Evolutionary conservation across 2,797 vertebrate species (phyloP), one percentile per base, ranked within the genome.

Genomic region (Triplophysa yarkandensis): DNA sequence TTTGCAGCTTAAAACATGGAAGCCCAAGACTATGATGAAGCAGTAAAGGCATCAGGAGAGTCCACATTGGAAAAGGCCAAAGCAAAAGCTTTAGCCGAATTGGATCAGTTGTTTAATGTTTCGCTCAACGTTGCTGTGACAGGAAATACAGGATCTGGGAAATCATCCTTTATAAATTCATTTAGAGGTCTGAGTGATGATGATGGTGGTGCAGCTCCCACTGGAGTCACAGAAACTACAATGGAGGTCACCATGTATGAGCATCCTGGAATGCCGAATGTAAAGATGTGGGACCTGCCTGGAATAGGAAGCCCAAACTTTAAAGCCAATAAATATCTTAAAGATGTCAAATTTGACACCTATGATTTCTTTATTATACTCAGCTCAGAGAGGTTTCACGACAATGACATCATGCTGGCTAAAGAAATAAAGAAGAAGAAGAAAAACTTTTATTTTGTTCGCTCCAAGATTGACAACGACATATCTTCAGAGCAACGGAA

Each of bases 311-410:
- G 52, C 6, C 65, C 78, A 8, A 84, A 82, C 13, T 82, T 85
- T 16, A 61, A 68, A 32, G 71, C 71, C 1, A 66, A 76, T 32
- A 74, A 60, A 6, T 87, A 82, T n/a, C 64, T 82, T n/a, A 76
- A 81, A 27, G 73, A 77, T 0, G 64, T 81, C 14, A 48, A 67
- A 17, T 58, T 77, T 55, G 6, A 75, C 19, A 71, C 23, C 6
- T 82, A 65, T 27, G 77, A 84, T 63, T 82, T 84, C 66, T 84
- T 82, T 64, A 72, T 84, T 32, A 81, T 84, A 14, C 36, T 82
- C 1, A 54, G 6, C 44, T 72, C 74, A 1, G 62, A 67, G 32
- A 65, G 80, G 46, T 80, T 84, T 32, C 75, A 44, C 27, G 30
- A 77, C 30, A 82, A 79, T 19, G 63, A 80, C 32, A 30, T 80